phyloP scores from a whole-genome alignment of 2,797 vertebrate species.

The Otus scops region DNA sequence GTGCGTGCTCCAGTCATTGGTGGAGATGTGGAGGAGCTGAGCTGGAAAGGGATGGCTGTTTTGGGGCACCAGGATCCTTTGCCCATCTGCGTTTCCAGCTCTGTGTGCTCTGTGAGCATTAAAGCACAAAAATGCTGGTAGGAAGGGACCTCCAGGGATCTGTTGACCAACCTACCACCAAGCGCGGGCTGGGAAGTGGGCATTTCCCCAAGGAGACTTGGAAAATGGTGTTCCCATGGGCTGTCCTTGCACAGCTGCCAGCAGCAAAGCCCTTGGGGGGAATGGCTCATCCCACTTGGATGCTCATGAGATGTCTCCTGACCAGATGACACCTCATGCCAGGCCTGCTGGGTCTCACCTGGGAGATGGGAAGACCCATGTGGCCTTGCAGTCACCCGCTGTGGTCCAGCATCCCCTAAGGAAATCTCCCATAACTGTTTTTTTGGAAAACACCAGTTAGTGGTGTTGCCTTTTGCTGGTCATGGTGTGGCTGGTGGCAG shows the following conservation, averaged over 20 bases:
- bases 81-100: background rate
- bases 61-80: background rate
- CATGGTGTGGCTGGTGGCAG: accelerated
- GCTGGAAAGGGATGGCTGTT: background rate
- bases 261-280: background rate
- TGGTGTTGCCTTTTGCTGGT: accelerated
- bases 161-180: background rate
- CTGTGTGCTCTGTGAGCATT: background rate
- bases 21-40: background rate
- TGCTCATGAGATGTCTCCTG: background rate
- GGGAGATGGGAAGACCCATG: background rate
- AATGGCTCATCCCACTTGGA: background rate
- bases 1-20: accelerated
- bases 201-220: background rate
- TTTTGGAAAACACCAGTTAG: background rate
- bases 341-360: background rate
- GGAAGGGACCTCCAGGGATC: background rate
- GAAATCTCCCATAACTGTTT: background rate
- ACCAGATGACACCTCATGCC: background rate
- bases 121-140: background rate
- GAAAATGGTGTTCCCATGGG: background rate
- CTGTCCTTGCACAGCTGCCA: background rate
- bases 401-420: background rate
- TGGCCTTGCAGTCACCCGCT: background rate
- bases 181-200: background rate